Base-by-base conservation (phyloP, 2,888 invertebrate genomes). In the Epinotia brunnichana region DNA sequence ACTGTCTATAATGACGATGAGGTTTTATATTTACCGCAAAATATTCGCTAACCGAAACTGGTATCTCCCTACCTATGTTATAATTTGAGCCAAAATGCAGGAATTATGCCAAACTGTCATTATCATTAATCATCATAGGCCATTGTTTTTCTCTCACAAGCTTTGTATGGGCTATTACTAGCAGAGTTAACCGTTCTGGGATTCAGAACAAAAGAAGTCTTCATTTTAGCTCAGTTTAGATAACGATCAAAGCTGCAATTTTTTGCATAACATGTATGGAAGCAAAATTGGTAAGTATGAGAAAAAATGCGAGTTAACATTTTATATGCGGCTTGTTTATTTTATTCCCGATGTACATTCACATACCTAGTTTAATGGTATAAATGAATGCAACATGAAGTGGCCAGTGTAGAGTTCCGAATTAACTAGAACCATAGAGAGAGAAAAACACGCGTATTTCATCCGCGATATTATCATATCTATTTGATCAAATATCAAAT, bases 71-170 rank as follows among this genome's bases (percentile, higher is more conserved):
- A 35, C 35, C 35, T 9, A 35, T 9, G 9, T 35, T 35, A 9
- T 35, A 9, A 35, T 35, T 35, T 35, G 35, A 35, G 15, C 10
- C 51, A 53, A 21, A 29, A 54, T 54, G 39, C 29, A 54, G n/a
- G 1, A 15, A 48, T 35, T 51, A 62, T 48, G n/a, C 2, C 53
- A 39, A 39, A 17, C 41, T 21, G 54, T 41, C 3, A 54, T 56
- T 59, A 59, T 48, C 17, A 29, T 56, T 54, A 62, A 29, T 59
- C 13, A 44, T 56, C 54, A 69, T 62, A 29, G 44, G 15, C 41
- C 44, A 69, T 69, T 69, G 61, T 69, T 44, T 69, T 69, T 39
- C 51, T 60, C 51, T 24, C 61, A 48, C 66, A 61, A 61, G 21
- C 54, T 71, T 54, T 59, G 64, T 67, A 62, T 69, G 24, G 39